Percentiles rank a stretch among this genome's conserved stretches.
Conservation (phyloP, 92 coral and sea anemone species). For the Anthopleura xanthogrammica region DNA sequence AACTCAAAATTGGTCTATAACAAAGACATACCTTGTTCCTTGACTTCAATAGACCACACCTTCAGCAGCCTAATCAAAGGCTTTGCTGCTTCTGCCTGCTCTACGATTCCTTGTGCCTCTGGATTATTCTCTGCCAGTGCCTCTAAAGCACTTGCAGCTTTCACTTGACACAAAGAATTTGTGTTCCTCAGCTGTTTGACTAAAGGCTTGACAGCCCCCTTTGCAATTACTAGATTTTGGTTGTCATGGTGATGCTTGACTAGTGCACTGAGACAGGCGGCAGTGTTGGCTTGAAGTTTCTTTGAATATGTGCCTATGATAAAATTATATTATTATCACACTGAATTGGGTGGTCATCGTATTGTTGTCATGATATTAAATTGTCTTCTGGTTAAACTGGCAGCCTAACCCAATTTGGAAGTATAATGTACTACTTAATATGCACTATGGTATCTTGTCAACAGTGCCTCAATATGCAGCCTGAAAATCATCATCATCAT, state of each 20-base stretch:
- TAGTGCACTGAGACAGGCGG: conserved; percentile 88
- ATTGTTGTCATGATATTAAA: no score
- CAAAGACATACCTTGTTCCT: conserved; percentile 77
- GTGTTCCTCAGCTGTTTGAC: conserved; percentile 75
- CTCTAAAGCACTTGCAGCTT: conserved; percentile 96
- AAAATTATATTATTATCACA: no score
- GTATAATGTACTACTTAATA: no score
- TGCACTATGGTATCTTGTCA: no score
- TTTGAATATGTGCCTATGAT: conserved; percentile 78
- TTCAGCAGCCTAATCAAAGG: conserved; percentile 89
- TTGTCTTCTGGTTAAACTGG: no score
- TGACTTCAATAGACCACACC: conserved; percentile 97
- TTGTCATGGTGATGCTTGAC: conserved; percentile 74
- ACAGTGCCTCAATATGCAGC: no score
- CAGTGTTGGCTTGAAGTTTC: conserved; percentile 95
- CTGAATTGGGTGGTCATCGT: no score
- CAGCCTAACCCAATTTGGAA: no score
- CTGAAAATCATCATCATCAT: no score
- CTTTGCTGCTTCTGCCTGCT: conserved; percentile 87
- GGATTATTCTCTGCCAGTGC: conserved; percentile 81
- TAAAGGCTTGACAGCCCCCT: conserved; percentile 85
- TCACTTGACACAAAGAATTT: conserved; percentile 92
- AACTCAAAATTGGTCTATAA: background rate
- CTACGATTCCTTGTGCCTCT: conserved; percentile 86
- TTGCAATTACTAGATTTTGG: conserved; percentile 80